Conservation (phyloP, 2,888 invertebrate genomes). For the Tenthredo scrophulariae region DNA sequence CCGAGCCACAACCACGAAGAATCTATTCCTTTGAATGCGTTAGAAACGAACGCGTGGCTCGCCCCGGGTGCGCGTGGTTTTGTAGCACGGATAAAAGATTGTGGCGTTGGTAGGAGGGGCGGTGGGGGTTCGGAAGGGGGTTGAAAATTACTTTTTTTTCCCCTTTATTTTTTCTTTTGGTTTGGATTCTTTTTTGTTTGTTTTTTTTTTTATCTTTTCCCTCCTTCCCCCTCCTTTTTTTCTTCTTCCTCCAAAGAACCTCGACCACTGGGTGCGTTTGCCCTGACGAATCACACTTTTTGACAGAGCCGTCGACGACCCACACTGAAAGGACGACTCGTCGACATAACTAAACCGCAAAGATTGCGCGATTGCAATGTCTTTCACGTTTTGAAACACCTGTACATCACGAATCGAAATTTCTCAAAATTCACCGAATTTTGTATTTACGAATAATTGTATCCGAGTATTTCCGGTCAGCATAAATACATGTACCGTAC, state of each 20-base stretch:
- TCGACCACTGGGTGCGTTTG: conserved; percentile 42
- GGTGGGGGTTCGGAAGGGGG: conserved; percentile 19
- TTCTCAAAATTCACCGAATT: no score
- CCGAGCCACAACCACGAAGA: conserved; percentile 60
- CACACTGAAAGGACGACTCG: neutral
- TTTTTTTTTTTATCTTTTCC: neutral
- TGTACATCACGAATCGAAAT: neutral
- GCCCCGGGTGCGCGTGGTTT: conserved; percentile 38
- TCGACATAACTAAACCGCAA: conserved; percentile 1
- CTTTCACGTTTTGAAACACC: neutral
- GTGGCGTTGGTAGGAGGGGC: conserved; percentile 20
- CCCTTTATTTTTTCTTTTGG: neutral
- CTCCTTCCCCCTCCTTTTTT: neutral
- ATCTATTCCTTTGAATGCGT: conserved; percentile 65
- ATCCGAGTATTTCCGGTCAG: neutral
- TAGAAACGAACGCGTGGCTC: conserved; percentile 46
- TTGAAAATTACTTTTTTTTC: conserved; percentile 48
- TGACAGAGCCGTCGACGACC: conserved; percentile 18
- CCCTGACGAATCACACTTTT: conserved; percentile 34
- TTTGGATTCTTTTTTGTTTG: neutral
- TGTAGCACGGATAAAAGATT: conserved; percentile 53
- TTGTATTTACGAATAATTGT: neutral
- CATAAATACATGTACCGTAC: neutral
- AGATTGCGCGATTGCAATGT: conserved; percentile 7
- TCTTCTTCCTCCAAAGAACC: conserved; percentile 22